A percentile compares a stretch with the other conserved stretches of the same genome.
These are phyloP conservation scores for Mus minutoides DNA, from an alignment of 2,797 vertebrate species.

Conservation along the genomic window DNA sequence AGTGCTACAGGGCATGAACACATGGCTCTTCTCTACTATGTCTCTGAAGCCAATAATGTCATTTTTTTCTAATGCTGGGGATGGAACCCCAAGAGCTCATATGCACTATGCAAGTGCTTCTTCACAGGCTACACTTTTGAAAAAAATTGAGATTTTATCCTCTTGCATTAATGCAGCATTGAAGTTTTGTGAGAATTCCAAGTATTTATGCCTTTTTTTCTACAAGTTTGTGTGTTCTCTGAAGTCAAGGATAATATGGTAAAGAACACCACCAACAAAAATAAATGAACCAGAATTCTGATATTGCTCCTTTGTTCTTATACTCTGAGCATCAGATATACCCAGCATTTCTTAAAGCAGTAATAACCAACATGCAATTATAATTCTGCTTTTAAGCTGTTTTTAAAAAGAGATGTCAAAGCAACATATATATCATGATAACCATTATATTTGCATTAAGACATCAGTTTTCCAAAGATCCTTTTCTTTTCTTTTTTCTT, in stretches of 20 bases:
- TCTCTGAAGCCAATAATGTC: background rate
- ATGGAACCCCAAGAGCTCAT: background rate
- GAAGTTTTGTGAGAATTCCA: conserved; percentile 43
- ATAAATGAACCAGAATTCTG: conserved; percentile 3
- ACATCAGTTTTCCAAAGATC: background rate
- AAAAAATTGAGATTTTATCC: conserved; percentile 38
- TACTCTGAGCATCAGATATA: background rate
- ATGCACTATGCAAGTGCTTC: background rate
- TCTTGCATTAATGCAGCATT: background rate
- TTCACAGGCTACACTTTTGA: background rate
- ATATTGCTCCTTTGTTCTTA: background rate
- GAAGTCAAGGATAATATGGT: background rate
- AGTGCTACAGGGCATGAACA: conserved; percentile 1
- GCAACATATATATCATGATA: conserved; percentile 1
- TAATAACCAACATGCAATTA: conserved; percentile 7
- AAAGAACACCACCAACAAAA: background rate
- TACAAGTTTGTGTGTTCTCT: background rate
- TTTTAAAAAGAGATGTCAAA: background rate
- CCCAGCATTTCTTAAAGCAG: conserved; percentile 48
- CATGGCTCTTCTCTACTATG: background rate
- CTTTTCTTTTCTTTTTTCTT: background rate
- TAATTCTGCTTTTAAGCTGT: conserved; percentile 8
- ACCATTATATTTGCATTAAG: conserved; percentile 28
- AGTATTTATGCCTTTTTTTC: conserved; percentile 27
- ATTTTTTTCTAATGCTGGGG: background rate